A percentile compares a stretch with the other conserved stretches of the same genome.
phyloP scores from a whole-genome alignment of 2,888 invertebrate genomes.

The Drosophila mimetica region DNA sequence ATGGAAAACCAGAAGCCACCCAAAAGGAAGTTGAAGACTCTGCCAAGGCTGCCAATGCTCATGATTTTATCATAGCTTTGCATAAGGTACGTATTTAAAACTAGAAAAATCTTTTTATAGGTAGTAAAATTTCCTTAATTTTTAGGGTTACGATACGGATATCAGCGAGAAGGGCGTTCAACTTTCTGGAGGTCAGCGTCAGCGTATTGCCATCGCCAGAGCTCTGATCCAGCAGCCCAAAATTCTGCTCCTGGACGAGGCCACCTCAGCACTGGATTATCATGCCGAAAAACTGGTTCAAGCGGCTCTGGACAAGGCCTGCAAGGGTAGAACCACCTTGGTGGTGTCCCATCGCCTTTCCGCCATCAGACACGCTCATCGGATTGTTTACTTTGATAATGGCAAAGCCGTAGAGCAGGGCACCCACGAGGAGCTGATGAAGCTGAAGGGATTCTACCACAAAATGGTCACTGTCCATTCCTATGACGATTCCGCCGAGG shows the following conservation, averaged over 20 bases:
- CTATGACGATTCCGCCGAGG: constrained; percentile 62
- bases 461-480: constrained; percentile 86
- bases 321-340: constrained; percentile 89
- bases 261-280: constrained; percentile 92
- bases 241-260: constrained; percentile 91
- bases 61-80: constrained; percentile 89
- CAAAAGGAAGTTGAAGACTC: constrained; percentile 89
- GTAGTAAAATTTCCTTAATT: not conserved
- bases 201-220: constrained; percentile 92
- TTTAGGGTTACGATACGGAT: constrained; percentile 89
- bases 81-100: constrained; percentile 86
- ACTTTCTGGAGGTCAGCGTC: constrained; percentile 91
- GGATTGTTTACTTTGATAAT: constrained; percentile 89
- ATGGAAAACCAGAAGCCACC: constrained; percentile 89
- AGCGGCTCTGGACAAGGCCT: constrained; percentile 90
- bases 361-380: constrained; percentile 89
- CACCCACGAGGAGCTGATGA: constrained; percentile 89
- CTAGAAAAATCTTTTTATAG: rapidly evolving
- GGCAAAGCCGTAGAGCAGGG: constrained; percentile 90
- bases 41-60: constrained; percentile 90
- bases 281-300: constrained; percentile 92
- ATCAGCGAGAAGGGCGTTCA: constrained; percentile 92
- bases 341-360: constrained; percentile 90
- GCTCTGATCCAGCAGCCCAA: constrained; percentile 90
- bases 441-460: constrained; percentile 87